phyloP scores from a whole-genome alignment of 2,888 invertebrate species.

The Drosophila algonquin region DNA sequence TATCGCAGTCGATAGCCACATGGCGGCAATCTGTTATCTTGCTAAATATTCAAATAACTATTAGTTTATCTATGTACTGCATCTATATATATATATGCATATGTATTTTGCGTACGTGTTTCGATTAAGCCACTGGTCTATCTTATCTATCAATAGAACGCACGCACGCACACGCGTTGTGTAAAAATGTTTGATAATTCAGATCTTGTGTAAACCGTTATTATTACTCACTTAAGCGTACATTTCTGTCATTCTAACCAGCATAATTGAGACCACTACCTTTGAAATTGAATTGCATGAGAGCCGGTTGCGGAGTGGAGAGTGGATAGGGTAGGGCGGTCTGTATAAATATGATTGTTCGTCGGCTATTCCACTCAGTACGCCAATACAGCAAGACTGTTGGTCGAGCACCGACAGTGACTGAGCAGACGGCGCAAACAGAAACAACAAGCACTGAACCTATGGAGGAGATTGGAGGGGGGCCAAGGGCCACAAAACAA shows the following conservation, averaged over 20 bases:
- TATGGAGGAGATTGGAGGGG: slow-evolving; percentile 21
- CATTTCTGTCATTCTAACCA: background rate
- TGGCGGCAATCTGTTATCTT: background rate
- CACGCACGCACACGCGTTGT: background rate
- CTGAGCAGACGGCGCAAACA: background rate
- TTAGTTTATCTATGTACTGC: slow-evolving; percentile 4
- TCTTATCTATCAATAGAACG: background rate
- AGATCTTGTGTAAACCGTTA: background rate
- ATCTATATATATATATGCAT: background rate
- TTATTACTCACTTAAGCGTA: background rate
- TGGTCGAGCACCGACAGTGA: slow-evolving; percentile 15
- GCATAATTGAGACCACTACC: background rate
- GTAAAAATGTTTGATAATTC: background rate
- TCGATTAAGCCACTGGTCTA: background rate
- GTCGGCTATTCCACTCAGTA: slow-evolving; percentile 45
- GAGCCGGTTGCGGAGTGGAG: slow-evolving; percentile 1
- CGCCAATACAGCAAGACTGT: slow-evolving; percentile 21
- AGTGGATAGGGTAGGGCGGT: background rate
- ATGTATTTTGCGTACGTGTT: background rate
- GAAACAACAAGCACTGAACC: background rate
- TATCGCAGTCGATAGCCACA: slow-evolving; percentile 9
- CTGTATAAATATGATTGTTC: slow-evolving; percentile 46
- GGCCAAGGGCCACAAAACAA: background rate
- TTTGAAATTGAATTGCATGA: slow-evolving; percentile 3
- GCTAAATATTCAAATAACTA: slow-evolving; percentile 23